Base-by-base conservation (phyloP, 2,113 vertebrate species). In the Dicerorhinus sumatrensis region DNA sequence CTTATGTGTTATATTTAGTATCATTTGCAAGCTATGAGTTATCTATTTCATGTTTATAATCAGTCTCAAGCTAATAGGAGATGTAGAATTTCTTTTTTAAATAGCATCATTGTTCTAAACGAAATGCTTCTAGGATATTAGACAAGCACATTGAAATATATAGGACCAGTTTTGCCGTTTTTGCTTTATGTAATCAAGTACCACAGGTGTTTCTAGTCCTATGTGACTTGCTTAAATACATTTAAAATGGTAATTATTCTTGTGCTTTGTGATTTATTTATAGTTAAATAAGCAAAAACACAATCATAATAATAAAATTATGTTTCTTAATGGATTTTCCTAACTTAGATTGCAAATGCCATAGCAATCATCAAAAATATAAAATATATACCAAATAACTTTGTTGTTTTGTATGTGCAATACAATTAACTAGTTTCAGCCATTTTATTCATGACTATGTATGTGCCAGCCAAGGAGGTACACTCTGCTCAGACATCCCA, bases 31-130 rank as follows among this genome's bases (percentile, higher is more conserved):
- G 25, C 6, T 39, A n/a, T 80, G 54, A 67, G n/a, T 29, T 81
- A n/a, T 83, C 17, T 54, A 75, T 75, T 93, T 85, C 11, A 96
- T 85, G 5, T 93, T 65, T 77, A 95, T 65, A 76, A 63, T 83
- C 23, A 93, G n/a, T 84, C 21, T 65, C 25, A 89, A 89, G 27
- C 20, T 93, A 92, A 60, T 62, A 56, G 14, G 75, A 88, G 39
- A 79, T 39, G 75, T 51, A 42, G 27, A 29, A 79, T 75, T 46
- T 80, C 56, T 63, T 29, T 81, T 2, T 25, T 29, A 87, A 90
- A 67, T 56, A 80, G 8, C 1, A n/a, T 94, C 69, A 54, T 46
- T 93, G 20, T 12, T 67, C 33, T 92, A 33, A 82, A 63, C 8
- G 18, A 92, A 48, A 62, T 67, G 6, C n/a, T 76, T 84, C 69